Evolutionary conservation across 2,113 vertebrate genomes (phyloP), one percentile per base, ranked within the genome.

Genomic region (Coturnix japonica): DNA sequence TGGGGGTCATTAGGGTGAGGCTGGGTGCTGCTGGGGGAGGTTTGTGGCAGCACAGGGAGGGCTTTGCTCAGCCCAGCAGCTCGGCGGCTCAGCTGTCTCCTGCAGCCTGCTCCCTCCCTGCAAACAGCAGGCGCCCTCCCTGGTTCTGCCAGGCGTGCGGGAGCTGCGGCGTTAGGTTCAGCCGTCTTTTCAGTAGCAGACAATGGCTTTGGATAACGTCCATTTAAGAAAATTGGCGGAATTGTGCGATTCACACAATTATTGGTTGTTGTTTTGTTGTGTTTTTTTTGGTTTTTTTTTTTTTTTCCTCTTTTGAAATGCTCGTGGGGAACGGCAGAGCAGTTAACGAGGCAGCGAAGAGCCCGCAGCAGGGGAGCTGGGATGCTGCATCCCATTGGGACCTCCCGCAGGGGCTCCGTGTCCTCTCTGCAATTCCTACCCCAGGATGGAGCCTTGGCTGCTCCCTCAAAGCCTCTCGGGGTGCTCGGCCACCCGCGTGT

Each of bases 251-350:
- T 11, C 31, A 57, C 54, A 20, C 54, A 20, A 57, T 46, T 41
- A 15, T 56, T 17, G 18, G 4, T 25, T 53, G 13, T 53, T 26
- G 37, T 37, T 37, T 37, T 7, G 37, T 37, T 37, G 37, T 37
- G 46, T 6, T 49, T 51, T 47, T 63, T 70, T 89, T 37, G n/a
- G n/a, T 81, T 49, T 31, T 6, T 49, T 51, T 47, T 63, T 70
- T 89, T 37, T 37, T 10, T 10, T 10, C 37, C 37, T 95, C 59
- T 80, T 90, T 78, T 20, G 21, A 35, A 94, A 90, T 18, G 72
- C 82, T 81, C 65, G 5, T 22, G 76, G 90, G 90, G 91, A 95
- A 61, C 30, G 90, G 82, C 83, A 16, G 85, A 95, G 88, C 82
- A 60, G 90, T n/a, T 94, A 87, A 92, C 51, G 82, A 91, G 60